Base-by-base conservation (phyloP, 53 echinoderm and acorn worm species). In the Pentamera pediparva region DNA sequence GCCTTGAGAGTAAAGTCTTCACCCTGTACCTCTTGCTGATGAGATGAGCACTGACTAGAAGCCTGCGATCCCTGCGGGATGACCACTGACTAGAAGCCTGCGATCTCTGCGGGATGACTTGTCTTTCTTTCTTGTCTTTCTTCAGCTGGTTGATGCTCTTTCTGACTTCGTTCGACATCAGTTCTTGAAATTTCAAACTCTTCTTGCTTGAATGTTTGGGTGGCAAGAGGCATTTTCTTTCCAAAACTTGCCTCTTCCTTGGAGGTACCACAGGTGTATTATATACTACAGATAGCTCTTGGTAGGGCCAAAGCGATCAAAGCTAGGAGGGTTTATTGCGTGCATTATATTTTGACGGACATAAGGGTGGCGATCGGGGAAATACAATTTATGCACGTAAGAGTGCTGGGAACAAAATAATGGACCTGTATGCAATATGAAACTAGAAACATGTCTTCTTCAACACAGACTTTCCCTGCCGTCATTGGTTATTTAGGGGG, bases 51-150 rank as follows among this genome's bases (percentile, higher is more conserved):
- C 48, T 72, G 28, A 48, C 48, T 48, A 72, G 24, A 19, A 72
- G 33, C 33, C 72, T 50, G 13, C 72, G 29, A 32, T 72, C 72
- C 30, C 53, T 50, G 21, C 6, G 72, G 15, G 72, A 72, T 72
- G 51, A 48, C n/a, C 72, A 41, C 48, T 72, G 28, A 48, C 48
- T 48, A 72, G 24, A 19, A 72, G 33, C 33, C 72, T 50, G 13
- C 72, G 29, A 32, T 72, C 72, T 49, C 53, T 50, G 21, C 6
- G 72, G 15, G 72, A 72, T 72, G 51, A 48, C 7, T 27, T 72
- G 72, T 72, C 72, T 21, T 43, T 70, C n/a, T n/a, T n/a, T n/a
- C 7, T 27, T 72, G 72, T 72, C 72, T 21, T 43, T 70, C 50
- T 72, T 50, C 17, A 72, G 72, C 13, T 48, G 25, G 28, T 22